Evolutionary conservation across 2,888 invertebrate genomes (phyloP), one percentile per base, ranked within the genome.

Genomic region (Idaea dimidiata): DNA sequence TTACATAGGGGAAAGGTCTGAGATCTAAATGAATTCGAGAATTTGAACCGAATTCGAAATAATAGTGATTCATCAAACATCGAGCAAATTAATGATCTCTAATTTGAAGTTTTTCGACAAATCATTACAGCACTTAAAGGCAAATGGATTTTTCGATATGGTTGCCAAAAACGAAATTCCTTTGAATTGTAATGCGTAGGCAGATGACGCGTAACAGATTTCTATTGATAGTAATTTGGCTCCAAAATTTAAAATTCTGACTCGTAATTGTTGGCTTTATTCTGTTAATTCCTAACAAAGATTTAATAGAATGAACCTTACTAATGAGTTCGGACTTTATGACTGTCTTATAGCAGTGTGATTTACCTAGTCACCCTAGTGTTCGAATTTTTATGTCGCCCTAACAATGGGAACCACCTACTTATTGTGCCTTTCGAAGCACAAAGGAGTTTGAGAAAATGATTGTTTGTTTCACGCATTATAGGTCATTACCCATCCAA

Each of bases 101-200:
- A 69, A 78, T 74, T 66, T 73, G 76, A 70, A 79, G 77, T 84
- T 82, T 83, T 83, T 79, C 74, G 77, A 78, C 79, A 79, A 85
- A 86, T 88, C 84, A 88, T 86, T 87, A 85, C 79, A 85, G 84
- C 88, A 86, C 86, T 88, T 83, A 86, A 82, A 82, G 76, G 79
- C 77, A 83, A 86, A 87, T 87, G 86, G 83, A 83, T 81, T 82
- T 79, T 73, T 72, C 71, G 78, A 72, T 75, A 71, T 67, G 70
- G 73, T 81, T 81, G 84, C 87, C 87, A 88, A 88, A 63, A 88
- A 83, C 1, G 81, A 81, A 80, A 83, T 80, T 72, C 58, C 3
- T 24, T 18, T 32, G 7, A 57, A 60, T 43, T n/a, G 60, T 54
- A 62, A 61, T 62, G 60, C 18, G 43, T 62, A 32, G 43, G 33